Evolutionary conservation across 2,797 vertebrate genomes (phyloP).

Genomic region (Luscinia luscinia): DNA sequence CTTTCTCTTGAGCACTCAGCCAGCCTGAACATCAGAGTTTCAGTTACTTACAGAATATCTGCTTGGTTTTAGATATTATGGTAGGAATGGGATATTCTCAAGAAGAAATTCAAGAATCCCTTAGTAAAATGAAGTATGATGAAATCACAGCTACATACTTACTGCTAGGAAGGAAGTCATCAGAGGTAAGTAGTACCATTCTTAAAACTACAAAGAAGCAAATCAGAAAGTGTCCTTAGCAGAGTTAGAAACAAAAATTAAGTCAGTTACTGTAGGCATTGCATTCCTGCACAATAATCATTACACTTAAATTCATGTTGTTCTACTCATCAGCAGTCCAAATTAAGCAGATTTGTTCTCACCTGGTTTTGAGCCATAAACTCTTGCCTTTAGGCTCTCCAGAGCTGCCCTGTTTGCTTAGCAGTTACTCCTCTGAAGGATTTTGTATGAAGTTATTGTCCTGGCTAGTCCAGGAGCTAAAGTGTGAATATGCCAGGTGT

Average conservation of each 20-base stretch:
- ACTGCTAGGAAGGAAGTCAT: slow-evolving; percentile 93
- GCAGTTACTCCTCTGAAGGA: not conserved
- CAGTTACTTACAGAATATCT: not conserved
- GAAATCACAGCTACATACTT: slow-evolving; percentile 98
- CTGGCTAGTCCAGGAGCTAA: not conserved
- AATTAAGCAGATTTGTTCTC: not conserved
- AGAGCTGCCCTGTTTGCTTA: not conserved
- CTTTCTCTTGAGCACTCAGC: not conserved
- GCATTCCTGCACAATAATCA: not conserved
- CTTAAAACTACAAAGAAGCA: not conserved
- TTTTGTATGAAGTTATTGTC: not conserved
- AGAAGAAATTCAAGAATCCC: slow-evolving; percentile 97
- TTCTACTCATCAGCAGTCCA: not conserved
- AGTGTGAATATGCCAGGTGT: not conserved
- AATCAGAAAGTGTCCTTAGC: not conserved
- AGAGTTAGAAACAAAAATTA: not conserved
- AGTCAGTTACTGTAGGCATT: not conserved
- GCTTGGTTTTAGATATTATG: slow-evolving; percentile 88
- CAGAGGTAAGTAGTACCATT: slow-evolving; percentile 87
- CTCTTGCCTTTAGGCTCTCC: not conserved
- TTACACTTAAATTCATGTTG: not conserved
- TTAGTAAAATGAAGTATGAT: slow-evolving; percentile 99
- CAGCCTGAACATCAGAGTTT: not conserved
- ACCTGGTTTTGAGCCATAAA: not conserved
- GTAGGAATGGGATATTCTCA: slow-evolving; percentile 97